Base-by-base conservation (phyloP, 2,113 vertebrate genomes). In the Indri indri region DNA sequence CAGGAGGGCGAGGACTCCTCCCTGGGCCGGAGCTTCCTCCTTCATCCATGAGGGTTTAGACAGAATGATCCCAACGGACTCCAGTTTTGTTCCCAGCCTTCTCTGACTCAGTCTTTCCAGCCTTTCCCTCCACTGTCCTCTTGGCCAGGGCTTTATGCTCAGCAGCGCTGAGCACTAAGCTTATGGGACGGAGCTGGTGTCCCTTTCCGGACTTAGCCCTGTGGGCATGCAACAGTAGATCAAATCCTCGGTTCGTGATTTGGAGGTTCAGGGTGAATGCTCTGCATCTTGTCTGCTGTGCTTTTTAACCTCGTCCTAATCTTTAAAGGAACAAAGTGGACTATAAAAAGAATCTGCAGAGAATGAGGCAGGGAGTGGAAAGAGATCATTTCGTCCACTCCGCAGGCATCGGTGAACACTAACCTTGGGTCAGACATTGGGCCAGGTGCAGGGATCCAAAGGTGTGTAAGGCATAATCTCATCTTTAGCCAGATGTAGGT, bases 21-120 rank as follows among this genome's bases (percentile, higher is more conserved):
- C 57, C 73, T 54, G 88, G 40, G 40, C 42, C 47, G 45, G 27
- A 79, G 84, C 37, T 65, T 57, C 47, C 34, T 71, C 37, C 86
- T 86, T 25, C 30, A 37, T 66, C 66, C 13, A 6, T 3, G 30
- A 88, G 54, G n/a, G 8, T 70, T 70, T 59, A 74, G 73, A 82
- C 22, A 18, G 73, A 73, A 63, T 8, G 10, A 57, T 82, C 52
- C 90, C 91, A 30, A 0, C 0, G 20, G 88, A 63, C 79, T 83
- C 52, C 10, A 40, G 50, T 66, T 90, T 80, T 90, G 42, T 61
- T 8, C 45, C 61, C 47, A 86, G 88, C 34, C 54, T 47, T 59
- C 77, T 96, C 90, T 96, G 93, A 94, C 79, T 94, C 86, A 90
- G 61, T 73, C 32, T 63, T 77, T 88, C 70, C 37, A 27, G 30